These are phyloP conservation scores for Bungarus multicinctus DNA, from an alignment of 2,113 vertebrate species.

Conservation along the genomic window DNA sequence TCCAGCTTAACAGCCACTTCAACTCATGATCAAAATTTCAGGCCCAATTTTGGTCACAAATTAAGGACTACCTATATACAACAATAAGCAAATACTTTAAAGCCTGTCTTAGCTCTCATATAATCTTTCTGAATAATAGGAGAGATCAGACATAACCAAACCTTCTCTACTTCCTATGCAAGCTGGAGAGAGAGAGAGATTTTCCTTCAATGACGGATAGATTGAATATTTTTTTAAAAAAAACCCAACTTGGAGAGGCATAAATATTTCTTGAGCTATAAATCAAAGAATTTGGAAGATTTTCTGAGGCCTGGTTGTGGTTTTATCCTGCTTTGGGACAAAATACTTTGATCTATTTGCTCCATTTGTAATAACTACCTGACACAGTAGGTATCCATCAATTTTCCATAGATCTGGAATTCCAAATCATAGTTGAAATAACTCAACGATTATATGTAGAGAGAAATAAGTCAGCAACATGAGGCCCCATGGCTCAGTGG, in stretches of 20 bases:
- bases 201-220: not conserved
- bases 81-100: not conserved
- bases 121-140: not conserved
- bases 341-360: too few relatives aligned
- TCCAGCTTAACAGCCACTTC: too few relatives aligned
- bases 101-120: not conserved
- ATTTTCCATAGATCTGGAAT: not conserved
- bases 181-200: not conserved
- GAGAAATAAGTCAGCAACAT: not conserved
- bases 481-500: too few relatives aligned
- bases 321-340: too few relatives aligned
- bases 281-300: not conserved
- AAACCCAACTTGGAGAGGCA: not conserved
- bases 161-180: not conserved
- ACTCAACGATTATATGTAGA: too few relatives aligned
- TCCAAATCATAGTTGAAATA: too few relatives aligned
- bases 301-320: too few relatives aligned
- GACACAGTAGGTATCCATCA: not conserved
- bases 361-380: not conserved
- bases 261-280: not conserved
- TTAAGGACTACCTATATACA: too few relatives aligned
- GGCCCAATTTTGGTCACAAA: too few relatives aligned
- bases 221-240: too few relatives aligned
- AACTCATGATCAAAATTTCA: too few relatives aligned
- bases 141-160: not conserved